phyloP scores from a whole-genome alignment of 1,140 invertebrate genomes.

The Ridgeia piscesae region DNA sequence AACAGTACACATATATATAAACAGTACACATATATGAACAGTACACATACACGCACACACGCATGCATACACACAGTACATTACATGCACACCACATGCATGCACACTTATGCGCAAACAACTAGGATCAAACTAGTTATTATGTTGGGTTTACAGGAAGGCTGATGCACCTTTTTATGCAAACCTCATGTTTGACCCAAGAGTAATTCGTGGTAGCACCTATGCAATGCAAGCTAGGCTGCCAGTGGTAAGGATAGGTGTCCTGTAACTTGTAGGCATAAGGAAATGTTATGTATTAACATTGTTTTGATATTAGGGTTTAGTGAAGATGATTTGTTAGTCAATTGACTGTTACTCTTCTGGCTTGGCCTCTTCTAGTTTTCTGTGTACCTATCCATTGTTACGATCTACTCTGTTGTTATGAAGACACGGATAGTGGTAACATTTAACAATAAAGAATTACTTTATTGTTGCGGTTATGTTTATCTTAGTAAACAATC shows the following conservation, averaged over 20 bases:
- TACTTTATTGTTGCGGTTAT: not conserved
- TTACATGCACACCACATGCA: no score
- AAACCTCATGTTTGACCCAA: not conserved
- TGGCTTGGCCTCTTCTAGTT: not conserved
- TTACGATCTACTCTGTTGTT: not conserved
- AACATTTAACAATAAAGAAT: no score
- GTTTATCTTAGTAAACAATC: not conserved
- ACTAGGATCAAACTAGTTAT: no score
- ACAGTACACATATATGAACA: no score
- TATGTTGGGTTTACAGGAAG: not conserved
- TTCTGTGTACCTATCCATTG: not conserved
- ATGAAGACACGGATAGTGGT: not conserved
- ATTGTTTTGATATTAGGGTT: not conserved
- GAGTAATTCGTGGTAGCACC: not conserved
- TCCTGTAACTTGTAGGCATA: not conserved
- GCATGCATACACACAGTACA: no score
- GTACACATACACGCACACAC: no score
- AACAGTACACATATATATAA: no score
- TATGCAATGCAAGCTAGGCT: not conserved
- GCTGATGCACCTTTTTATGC: not conserved
- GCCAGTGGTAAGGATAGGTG: not conserved
- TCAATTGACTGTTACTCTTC: not conserved
- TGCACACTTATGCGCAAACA: no score
- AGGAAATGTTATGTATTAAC: not conserved
- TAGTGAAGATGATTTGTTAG: not conserved